Evolutionary conservation across 2,888 invertebrate genomes (phyloP), one percentile per base, ranked within the genome.

Genomic region (Dicyrtoma fusca): DNA sequence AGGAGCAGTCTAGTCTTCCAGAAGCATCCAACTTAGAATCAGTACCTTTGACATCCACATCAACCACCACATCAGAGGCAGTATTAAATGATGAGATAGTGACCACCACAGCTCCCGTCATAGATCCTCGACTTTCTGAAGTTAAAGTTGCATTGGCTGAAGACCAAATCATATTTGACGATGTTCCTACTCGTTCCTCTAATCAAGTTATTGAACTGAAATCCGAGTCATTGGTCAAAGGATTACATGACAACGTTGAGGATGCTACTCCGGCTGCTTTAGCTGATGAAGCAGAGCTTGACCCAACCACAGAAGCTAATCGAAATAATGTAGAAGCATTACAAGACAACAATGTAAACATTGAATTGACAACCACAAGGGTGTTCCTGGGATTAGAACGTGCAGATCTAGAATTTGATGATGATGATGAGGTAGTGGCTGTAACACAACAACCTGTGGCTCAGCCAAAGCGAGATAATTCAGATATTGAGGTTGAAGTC

Each of bases 331-430:
- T 5, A 2, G 44, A 63, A 1, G 10, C 8, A 5, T 25, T 64
- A n/a, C 49, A 51, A 10, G 51, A 65, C 25, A 51, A 25, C 51
- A 17, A 0, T 34, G 23, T 14, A 13, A 47, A 49, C 14, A 65
- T 65, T 65, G 65, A 65, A 34, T 51, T 65, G 65, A 65, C 65
- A 65, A 65, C 65, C n/a, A 23, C 49, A 65, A 26, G 26, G n/a
- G 51, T 34, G 26, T 51, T n/a, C 51, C 26, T 65, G 49, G 65
- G 65, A 44, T 47, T 25, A 47, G 64, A 47, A 13, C 47, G 64
- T 5, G 47, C 21, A 25, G 64, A 64, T 62, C 44, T 62, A n/a
- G 47, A 61, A 14, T 42, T 14, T 11, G 45, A 25, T 23, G 64
- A 64, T 11, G 45, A 25, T 23, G 64, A 64, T 23, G 34, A 34